Base-by-base conservation (phyloP, 2,113 vertebrate genomes). In the Triplophysa dalaica region DNA sequence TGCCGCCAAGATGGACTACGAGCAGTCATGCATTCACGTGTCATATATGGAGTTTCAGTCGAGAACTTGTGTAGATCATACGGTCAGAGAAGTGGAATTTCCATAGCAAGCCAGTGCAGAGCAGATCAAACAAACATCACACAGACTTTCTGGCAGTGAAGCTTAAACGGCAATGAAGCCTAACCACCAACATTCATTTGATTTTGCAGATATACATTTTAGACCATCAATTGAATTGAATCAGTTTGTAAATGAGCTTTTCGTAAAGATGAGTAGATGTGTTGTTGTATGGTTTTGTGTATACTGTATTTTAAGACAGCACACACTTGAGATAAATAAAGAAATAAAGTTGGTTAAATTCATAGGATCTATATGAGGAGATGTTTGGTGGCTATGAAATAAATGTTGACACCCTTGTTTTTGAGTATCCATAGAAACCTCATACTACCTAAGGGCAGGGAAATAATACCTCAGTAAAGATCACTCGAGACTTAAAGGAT, bases 391-490 rank as follows among this genome's bases (percentile, higher is more conserved):
- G 16, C 56, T 65, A 7, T 45, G 56, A 45, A 33, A 38, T 45
- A 7, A 45, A 2, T 13, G 58, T 74, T 29, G n/a, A n/a, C 58
- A 19, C n/a, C 16, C 29, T 54, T 19, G 4, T 26, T 60, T 60
- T 13, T 43, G 38, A 1, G 41, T 8, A 21, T 17, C 56, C 64
- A 83, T 63, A 33, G 77, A 60, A 78, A 78, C 56, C 11, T 48
- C 29, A 33, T 26, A 58, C 8, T 63, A 77, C 67, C 60, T 61
- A 14, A 52, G 21, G 48, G 63, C 24, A 61, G 13, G 50, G 22
- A 72, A 29, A 19, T 21, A 73, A 48, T 62, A 33, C 48, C 38
- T 80, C 22, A 52, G 78, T 64, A 77, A 83, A 83, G 70, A 80
- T 80, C 69, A 21, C 48, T 77, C 12, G 14, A 67, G 67, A 70